Base-by-base conservation (phyloP, 2,113 vertebrate species). In the Tachycineta bicolor region DNA sequence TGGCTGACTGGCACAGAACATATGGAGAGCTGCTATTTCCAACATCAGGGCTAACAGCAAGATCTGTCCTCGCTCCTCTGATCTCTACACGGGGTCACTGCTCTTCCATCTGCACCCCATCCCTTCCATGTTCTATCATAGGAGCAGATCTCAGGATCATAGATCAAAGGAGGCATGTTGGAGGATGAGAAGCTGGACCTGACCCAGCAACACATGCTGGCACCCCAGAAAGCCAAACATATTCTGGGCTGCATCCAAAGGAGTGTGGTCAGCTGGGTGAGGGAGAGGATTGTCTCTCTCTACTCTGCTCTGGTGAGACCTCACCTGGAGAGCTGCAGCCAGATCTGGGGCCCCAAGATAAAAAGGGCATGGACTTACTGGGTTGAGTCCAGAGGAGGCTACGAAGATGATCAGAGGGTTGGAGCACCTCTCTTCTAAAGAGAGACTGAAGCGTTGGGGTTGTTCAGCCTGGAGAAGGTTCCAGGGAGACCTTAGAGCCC, bases 211-310 rank as follows among this genome's bases (percentile, higher is more conserved):
- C 25, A 37, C 2, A 37, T 1, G 0, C 31, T 65, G 44, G 20
- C n/a, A 82, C 24, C 7, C 53, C 28, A 18, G 17, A 74, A 60
- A 31, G 13, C 47, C 62, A 68, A 25, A n/a, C 5, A 5, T 33
- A 34, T 26, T 19, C 59, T 39, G 37, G 44, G 44, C 37, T 68
- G 24, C n/a, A 41, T 41, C 29, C 29, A 53, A 55, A 60, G 7
- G 28, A 60, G 16, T 0, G 1, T 14, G 9, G 33, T 24, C 62
- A 60, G 24, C 20, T 25, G 39, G 37, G 11, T 0, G 0, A 39
- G 33, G 11, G 29, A 47, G 33, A 20, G 13, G 12, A 74, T 58
- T 44, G 14, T 37, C 52, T 67, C 23, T 8, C 26, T 49, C 44
- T 58, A 12, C 44, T 52, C 44, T 29, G 7, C 46, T 74, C 14